Percentiles rank a stretch among this genome's conserved stretches.
Conservation (phyloP, 1,140 invertebrate genomes). For the Ridgeia piscesae region DNA sequence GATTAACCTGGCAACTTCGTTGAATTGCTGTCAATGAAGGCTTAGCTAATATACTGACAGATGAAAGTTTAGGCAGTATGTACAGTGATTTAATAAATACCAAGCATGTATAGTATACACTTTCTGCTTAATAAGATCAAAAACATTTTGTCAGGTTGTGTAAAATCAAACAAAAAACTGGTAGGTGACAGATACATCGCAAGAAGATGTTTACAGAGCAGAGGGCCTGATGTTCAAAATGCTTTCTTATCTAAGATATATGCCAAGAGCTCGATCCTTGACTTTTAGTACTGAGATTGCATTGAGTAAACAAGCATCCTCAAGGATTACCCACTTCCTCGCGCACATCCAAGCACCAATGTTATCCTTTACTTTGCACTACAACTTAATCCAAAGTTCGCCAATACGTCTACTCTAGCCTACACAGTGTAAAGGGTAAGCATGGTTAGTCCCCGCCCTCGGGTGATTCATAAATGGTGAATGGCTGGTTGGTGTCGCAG, state of each 20-base stretch:
- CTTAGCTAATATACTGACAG: neutral
- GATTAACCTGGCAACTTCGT: neutral
- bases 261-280: neutral
- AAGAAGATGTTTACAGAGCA: neutral
- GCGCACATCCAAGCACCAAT: neutral
- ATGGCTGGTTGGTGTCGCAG: neutral
- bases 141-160: neutral
- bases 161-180: neutral
- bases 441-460: neutral
- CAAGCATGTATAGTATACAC: too few relatives aligned
- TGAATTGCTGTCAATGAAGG: neutral
- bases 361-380: neutral
- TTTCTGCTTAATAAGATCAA: too few relatives aligned
- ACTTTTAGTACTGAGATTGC: neutral
- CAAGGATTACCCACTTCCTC: neutral
- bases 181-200: neutral
- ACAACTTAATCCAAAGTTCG: neutral
- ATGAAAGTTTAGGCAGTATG: neutral
- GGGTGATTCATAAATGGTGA: neutral
- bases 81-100: neutral
- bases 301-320: neutral
- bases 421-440: neutral
- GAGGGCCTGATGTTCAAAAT: neutral
- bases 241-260: neutral
- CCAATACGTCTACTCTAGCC: neutral